Conservation (phyloP, 2,113 vertebrate species). For the Ceyx cyanopectus region DNA sequence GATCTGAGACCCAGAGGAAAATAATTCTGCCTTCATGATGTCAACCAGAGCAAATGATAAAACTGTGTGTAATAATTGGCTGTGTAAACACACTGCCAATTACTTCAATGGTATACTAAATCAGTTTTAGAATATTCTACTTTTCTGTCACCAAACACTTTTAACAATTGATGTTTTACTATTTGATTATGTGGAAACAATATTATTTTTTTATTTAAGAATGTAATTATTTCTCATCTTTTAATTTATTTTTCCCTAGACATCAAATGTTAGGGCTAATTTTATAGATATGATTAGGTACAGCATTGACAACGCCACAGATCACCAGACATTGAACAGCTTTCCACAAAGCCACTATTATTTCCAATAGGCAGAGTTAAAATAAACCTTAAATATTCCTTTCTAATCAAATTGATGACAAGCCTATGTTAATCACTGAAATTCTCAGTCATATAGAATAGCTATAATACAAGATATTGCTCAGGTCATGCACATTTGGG, state of each 20-base stretch:
- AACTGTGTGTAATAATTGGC: not conserved
- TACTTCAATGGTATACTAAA: not conserved
- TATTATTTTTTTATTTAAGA: not conserved
- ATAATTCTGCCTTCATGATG: not conserved
- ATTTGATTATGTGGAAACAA: not conserved
- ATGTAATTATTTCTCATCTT: not conserved
- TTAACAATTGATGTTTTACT: not conserved
- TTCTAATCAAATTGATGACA: not conserved
- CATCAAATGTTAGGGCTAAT: not conserved
- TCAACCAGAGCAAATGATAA: not conserved
- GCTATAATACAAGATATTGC: not conserved
- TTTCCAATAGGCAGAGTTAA: not conserved
- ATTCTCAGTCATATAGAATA: not conserved
- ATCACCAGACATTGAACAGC: not conserved
- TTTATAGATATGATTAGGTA: not conserved
- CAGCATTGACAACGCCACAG: rapidly evolving
- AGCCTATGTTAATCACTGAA: not conserved
- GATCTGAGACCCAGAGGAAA: not conserved
- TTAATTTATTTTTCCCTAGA: not conserved
- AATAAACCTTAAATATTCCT: not conserved
- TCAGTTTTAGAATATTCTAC: not conserved
- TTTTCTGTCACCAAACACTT: not conserved
- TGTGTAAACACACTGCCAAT: not conserved
- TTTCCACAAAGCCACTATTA: rapidly evolving
- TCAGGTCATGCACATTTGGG: not conserved